Base-by-base conservation (phyloP, 2,888 invertebrate genomes). In the Allygus modestus region DNA sequence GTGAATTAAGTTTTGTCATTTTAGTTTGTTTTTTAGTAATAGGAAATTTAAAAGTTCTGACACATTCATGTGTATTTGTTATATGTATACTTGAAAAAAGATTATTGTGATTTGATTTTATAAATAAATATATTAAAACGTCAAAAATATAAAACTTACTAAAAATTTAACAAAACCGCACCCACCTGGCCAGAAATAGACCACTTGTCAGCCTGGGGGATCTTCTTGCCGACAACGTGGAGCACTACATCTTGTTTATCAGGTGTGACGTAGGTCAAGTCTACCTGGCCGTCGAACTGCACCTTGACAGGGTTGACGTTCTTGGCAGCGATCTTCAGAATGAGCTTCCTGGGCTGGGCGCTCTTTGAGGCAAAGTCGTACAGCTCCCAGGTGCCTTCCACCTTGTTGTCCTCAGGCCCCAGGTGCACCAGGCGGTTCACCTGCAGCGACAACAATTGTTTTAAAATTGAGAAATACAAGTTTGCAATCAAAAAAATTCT, bases 221-320 rank as follows among this genome's bases (percentile, higher is more conserved):
- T 58, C 73, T 87, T 87, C 82, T 86, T 86, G 28, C 77, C 54
- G 73, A 37, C 81, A 20, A 84, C 58, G 77, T 84, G 85, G 23
- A 86, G 51, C 43, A 73, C 79, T n/a, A 92, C 73, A 83, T 91
- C 91, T 84, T 92, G 90, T 0, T 92, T 92, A 20, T 92, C 90
- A n/a, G 89, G 89, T 33, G 91, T 89, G 0, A 92, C 90, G 37
- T 91, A 92, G 0, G 90, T 89, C 0, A 92, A 12, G 26, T 90
- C 90, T 23, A 90, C 89, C 0, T 89, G 89, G 0, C 88, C 81
- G 71, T 92, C 91, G 85, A 91, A 90, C 0, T 92, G 90, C 0
- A 89, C 88, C 0, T 91, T 89, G 28, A 91, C 90, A 0, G 87
- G n/a, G 86, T 93, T 92, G 65, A 88, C 84, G 54, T 88, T 87